Percentiles rank a stretch among this genome's conserved stretches.
phyloP scores from a whole-genome alignment of 2,888 invertebrate genomes.

The Eupelmus urozonus region DNA sequence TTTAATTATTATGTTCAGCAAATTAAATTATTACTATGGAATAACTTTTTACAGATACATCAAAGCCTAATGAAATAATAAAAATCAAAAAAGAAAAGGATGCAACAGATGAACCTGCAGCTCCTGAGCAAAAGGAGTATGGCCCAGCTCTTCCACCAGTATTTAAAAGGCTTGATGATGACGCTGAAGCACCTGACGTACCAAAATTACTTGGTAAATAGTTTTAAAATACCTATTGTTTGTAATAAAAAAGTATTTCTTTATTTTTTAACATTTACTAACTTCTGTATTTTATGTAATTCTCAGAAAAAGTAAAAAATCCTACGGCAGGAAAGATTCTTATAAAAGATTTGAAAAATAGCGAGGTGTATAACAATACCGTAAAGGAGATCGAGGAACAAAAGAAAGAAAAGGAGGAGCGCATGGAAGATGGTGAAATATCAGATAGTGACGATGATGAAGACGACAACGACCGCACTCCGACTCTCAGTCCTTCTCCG shows the following conservation, averaged over 20 bases:
- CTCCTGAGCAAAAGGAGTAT: conserved; percentile 59
- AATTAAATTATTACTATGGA: conserved; percentile 2
- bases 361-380: conserved; percentile 83
- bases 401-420: conserved; percentile 81
- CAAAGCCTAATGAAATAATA: conserved; percentile 12
- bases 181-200: conserved; percentile 72
- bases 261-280: background rate
- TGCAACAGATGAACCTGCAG: conserved; percentile 75
- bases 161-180: conserved; percentile 77
- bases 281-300: background rate
- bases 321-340: conserved; percentile 80
- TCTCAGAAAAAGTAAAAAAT: conserved; percentile 73
- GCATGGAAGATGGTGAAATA: conserved; percentile 83
- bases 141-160: conserved; percentile 69
- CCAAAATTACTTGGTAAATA: conserved; percentile 71
- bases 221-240: too few species aligned
- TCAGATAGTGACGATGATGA: conserved; percentile 73
- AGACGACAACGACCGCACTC: conserved; percentile 67
- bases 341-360: conserved; percentile 85
- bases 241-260: background rate
- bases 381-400: conserved; percentile 83
- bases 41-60: background rate
- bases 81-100: conserved; percentile 60
- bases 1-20: background rate
- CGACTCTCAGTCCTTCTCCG: conserved; percentile 72